Evolutionary conservation across 2,797 vertebrate species (phyloP).

Genomic region (Adrianichthys oophorus): DNA sequence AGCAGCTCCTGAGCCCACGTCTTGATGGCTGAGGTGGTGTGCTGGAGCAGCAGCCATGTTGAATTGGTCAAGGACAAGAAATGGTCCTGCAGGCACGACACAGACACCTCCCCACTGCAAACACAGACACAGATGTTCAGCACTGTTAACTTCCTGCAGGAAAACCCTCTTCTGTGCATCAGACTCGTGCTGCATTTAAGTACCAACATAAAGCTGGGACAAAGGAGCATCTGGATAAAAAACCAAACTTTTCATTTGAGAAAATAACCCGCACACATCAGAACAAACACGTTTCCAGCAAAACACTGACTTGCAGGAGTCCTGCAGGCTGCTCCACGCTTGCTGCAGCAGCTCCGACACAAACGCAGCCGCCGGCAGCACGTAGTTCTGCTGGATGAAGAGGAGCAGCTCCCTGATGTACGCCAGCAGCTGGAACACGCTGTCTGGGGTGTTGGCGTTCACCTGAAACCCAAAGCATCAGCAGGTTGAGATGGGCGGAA

Average conservation of each 20-base stretch:
- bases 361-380: constrained; percentile 79
- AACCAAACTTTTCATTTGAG: no score
- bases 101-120: constrained; percentile 84
- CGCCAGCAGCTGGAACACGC: constrained; percentile 74
- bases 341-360: constrained; percentile 63
- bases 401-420: constrained; percentile 84
- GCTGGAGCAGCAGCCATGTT: constrained; percentile 87
- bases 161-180: no score
- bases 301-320: constrained; percentile 88
- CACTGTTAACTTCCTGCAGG: neutral
- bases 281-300: neutral
- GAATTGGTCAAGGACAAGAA: constrained; percentile 79
- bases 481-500: no score
- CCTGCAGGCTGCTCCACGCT: constrained; percentile 82
- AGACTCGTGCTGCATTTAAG: no score
- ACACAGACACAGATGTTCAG: neutral
- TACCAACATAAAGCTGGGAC: no score
- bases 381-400: constrained; percentile 78
- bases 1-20: constrained; percentile 87
- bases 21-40: constrained; percentile 81
- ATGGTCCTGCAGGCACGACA: constrained; percentile 85
- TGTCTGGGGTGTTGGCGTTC: constrained; percentile 80
- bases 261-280: neutral
- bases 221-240: no score
- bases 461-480: constrained; percentile 55